Evolutionary conservation across 2,888 invertebrate genomes (phyloP), one percentile per base, ranked within the genome.

Genomic region (Drosophila imparisetae): DNA sequence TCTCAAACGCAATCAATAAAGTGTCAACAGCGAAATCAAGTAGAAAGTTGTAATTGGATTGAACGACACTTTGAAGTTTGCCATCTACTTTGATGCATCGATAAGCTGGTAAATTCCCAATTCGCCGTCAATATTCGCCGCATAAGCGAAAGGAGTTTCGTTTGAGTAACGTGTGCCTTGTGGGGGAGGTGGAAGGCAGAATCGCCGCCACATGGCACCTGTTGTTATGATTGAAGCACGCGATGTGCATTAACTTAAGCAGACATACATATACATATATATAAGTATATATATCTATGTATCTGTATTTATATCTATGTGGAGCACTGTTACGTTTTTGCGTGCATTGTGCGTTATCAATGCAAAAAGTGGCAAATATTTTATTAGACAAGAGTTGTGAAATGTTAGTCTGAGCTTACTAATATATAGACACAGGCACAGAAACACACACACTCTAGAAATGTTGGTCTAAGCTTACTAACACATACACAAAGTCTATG

Each of bases 121-220:
- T 81, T 78, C 81, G 81, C 78, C 73, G 63, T 21, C n/a, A 10
- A 64, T 45, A 50, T 76, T 78, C 77, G 78, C 78, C 78, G 81
- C 80, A 62, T 54, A n/a, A 48, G 50, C 55, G 59, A 45, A 55
- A 55, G 38, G 27, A 27, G 61, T 64, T 65, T 49, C 24, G 72
- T 57, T 77, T 60, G 49, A 59, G 30, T 77, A 53, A 64, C 62
- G 66, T 62, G 61, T 60, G 75, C 13, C 24, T 32, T 45, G 45
- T 45, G 21, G 4, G 11, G 40, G 7, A 45, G 21, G 21, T 6
- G 42, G 45, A 27, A 18, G 27, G 7, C 2, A 13, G 18, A 59
- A 62, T 75, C 62, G 70, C 63, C 63, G 85, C 80, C 84, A 66
- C 79, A 69, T 83, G 83, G 83, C 84, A 85, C 84, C 90, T 85